phyloP scores from a whole-genome alignment of 2,113 vertebrate genomes.

The Callipepla californica region DNA sequence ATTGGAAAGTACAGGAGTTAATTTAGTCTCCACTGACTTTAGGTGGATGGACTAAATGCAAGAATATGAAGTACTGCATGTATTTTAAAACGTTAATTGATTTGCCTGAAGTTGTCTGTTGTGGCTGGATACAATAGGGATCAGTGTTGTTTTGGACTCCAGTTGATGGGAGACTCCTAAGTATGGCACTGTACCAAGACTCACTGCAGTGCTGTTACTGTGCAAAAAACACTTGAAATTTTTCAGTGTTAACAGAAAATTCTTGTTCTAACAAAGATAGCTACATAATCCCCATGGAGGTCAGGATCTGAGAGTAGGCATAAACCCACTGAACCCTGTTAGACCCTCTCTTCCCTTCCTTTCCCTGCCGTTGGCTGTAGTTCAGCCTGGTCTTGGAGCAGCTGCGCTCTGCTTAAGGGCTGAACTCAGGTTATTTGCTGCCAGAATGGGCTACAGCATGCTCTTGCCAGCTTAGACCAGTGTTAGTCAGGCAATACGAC shows the following conservation, averaged over 20 bases:
- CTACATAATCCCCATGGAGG: background rate
- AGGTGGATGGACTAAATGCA: background rate
- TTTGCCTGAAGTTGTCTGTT: background rate
- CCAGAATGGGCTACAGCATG: background rate
- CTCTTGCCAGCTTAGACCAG: background rate
- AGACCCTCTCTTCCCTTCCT: background rate
- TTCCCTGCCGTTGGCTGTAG: background rate
- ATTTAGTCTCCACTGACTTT: slow-evolving; percentile 3
- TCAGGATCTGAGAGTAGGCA: background rate
- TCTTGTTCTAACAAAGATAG: background rate
- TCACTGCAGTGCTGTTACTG: background rate
- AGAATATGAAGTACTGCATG: background rate
- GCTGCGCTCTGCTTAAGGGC: background rate
- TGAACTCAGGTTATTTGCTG: background rate
- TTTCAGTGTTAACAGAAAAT: background rate
- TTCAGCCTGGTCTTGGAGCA: background rate
- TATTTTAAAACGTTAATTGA: background rate
- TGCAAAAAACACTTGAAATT: background rate
- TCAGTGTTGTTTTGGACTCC: background rate
- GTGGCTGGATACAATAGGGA: background rate
- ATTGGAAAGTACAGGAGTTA: background rate
- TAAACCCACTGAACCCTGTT: background rate
- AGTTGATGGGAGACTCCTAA: background rate
- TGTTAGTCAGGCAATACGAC: background rate
- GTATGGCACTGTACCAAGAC: background rate